Percentiles rank a stretch among this genome's conserved stretches.
phyloP scores from a whole-genome alignment of 2,888 invertebrate genomes.

The Papilio protenor region DNA sequence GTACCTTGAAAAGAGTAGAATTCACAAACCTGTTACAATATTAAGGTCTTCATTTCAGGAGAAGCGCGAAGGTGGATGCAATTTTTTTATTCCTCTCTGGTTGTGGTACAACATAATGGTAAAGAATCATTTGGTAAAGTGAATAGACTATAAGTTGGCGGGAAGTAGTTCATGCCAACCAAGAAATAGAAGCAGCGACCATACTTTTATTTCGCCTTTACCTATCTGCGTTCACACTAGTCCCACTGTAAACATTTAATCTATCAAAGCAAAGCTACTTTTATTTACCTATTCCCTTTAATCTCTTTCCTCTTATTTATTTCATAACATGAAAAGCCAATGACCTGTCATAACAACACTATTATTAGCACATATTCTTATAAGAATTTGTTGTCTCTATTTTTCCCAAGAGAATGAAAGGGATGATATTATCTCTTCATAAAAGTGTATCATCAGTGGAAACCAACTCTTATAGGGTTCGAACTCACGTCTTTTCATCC shows the following conservation, averaged over 20 bases:
- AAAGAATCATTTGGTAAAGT: neutral
- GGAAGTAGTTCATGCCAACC: neutral
- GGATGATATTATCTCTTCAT: neutral
- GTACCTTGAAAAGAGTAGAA: neutral
- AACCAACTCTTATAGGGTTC: neutral
- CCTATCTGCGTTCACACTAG: neutral
- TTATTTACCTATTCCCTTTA: neutral
- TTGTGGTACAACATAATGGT: neutral
- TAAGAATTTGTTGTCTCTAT: neutral
- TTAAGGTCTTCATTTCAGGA: neutral
- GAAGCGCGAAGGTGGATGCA: no score
- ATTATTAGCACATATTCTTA: slow-evolving; percentile 11
- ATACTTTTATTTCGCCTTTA: neutral
- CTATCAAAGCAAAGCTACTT: neutral
- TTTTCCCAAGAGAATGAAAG: neutral
- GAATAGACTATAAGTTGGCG: neutral
- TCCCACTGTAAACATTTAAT: neutral
- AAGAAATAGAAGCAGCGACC: neutral
- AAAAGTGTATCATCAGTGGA: neutral
- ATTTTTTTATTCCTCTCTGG: no score
- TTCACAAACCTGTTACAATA: neutral
- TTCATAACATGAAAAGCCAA: slow-evolving; percentile 1
- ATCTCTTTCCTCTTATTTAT: neutral
- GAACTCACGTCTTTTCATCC: neutral
- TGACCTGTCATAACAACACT: slow-evolving; percentile 2